Evolutionary conservation across 2,888 invertebrate species (phyloP), one percentile per base, ranked within the genome.

Genomic region (Myopa testacea): DNA sequence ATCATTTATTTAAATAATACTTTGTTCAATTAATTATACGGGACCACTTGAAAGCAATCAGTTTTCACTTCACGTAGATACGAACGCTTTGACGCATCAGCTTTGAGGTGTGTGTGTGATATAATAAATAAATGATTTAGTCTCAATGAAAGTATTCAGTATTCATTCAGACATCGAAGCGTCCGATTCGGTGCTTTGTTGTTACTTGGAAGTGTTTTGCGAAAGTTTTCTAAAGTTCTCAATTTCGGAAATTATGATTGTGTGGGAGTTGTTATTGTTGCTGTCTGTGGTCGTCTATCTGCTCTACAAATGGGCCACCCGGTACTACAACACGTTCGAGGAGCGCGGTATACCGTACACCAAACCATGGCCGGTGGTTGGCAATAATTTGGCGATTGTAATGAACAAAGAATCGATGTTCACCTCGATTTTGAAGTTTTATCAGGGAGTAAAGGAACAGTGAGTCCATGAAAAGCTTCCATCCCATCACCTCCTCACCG

Each of bases 261-360:
- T 34, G 65, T 19, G 78, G 16, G 82, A 82, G 74, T n/a, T 75
- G 16, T 79, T 82, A n/a, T 65, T 82, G 37, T 73, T 82, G 12
- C 26, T 79, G 14, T n/a, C 77, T 12, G 45, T 79, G 1, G 60
- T 71, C 3, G 52, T 81, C 10, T 83, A 76, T 75, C 62, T 79
- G 1, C 75, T 82, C 34, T 85, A 84, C 72, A 82, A 80, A 80
- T 84, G 82, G 83, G 80, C 82, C 19, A 84, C 82, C 3, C 55
- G 73, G 19, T 79, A 78, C 5, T 82, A 79, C 78, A 78, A 77
- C 10, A 82, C 78, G 34, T 85, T 85, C 74, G 73, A 81, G 19
- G 80, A 80, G 60, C 81, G 81, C 16, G 81, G 82, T 67, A 67
- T 85, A 3, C 78, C 81, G 19, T 81, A 79, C 73, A 80, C 81